phyloP scores from a whole-genome alignment of 2,888 invertebrate genomes.

The Drosophila neotestacea region DNA sequence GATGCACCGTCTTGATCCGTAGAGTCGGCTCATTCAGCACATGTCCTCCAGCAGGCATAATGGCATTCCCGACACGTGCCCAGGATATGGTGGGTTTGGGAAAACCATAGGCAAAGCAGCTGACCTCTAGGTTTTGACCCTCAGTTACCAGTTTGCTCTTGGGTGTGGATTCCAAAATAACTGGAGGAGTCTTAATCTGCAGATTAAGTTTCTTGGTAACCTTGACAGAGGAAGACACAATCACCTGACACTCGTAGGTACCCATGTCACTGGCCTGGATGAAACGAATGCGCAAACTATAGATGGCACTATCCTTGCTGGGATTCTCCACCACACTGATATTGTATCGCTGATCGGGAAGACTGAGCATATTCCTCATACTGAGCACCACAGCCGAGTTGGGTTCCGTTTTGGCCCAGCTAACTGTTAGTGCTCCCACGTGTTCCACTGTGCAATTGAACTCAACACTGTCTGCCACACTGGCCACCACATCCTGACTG shows the following conservation, averaged over 20 bases:
- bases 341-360: conserved; percentile 82
- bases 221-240: conserved; percentile 82
- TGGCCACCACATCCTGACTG: conserved; percentile 81
- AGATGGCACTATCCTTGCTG: conserved; percentile 72
- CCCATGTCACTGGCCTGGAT: conserved; percentile 84
- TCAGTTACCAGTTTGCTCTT: conserved; percentile 79
- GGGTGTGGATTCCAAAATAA: conserved; percentile 81
- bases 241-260: conserved; percentile 84
- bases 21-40: conserved; percentile 76
- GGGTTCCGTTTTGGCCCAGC: conserved; percentile 83
- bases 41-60: conserved; percentile 84
- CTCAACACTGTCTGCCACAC: conserved; percentile 82
- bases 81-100: conserved; percentile 90
- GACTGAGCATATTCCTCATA: conserved; percentile 79
- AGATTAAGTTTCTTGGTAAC: conserved; percentile 80
- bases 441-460: conserved; percentile 84
- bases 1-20: conserved; percentile 80
- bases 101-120: conserved; percentile 91
- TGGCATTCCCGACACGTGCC: conserved; percentile 88
- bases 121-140: conserved; percentile 85
- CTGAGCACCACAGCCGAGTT: conserved; percentile 81
- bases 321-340: conserved; percentile 73
- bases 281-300: conserved; percentile 82
- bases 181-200: conserved; percentile 83
- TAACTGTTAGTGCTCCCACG: conserved; percentile 80